Evolutionary conservation across 30 jellyfish, hydroid and myxozoan genomes (phyloP).

Genomic region (Sanderia malayensis): DNA sequence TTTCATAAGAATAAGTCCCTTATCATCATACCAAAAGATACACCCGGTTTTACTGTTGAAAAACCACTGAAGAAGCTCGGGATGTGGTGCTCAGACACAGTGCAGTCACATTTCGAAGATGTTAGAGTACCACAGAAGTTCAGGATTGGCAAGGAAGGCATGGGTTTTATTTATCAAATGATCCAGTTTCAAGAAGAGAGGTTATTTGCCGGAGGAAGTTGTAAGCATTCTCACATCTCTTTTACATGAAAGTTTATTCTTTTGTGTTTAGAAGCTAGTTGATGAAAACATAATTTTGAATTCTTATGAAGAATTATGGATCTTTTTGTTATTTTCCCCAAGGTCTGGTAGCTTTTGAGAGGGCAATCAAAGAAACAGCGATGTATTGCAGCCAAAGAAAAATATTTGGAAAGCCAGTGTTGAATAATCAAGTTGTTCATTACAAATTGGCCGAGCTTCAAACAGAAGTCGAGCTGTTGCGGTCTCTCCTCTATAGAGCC

Average conservation of each 20-base stretch:
- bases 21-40: constrained; percentile 82
- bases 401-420: constrained; percentile 88
- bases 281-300: no score
- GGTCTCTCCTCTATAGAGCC: constrained; percentile 90
- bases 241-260: no score
- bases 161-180: constrained; percentile 95
- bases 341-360: constrained; percentile 76
- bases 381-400: constrained; percentile 78
- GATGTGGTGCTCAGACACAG: constrained; percentile 96
- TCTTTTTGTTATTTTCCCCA: background rate
- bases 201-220: constrained; percentile 68
- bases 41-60: constrained; percentile 77
- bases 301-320: no score
- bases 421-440: constrained; percentile 93
- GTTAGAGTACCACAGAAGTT: constrained; percentile 95
- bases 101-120: constrained; percentile 91
- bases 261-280: no score
- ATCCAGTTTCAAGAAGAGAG: constrained; percentile 96
- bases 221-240: constrained; percentile 64
- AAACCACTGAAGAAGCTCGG: constrained; percentile 80
- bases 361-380: constrained; percentile 86
- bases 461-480: constrained; percentile 84
- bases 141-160: constrained; percentile 97
- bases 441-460: constrained; percentile 83
- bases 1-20: constrained; percentile 86